Percentiles rank a stretch among this genome's conserved stretches.
These are phyloP conservation scores for Uria lomvia DNA, from an alignment of 2,113 vertebrate genomes.

Conservation along the genomic window DNA sequence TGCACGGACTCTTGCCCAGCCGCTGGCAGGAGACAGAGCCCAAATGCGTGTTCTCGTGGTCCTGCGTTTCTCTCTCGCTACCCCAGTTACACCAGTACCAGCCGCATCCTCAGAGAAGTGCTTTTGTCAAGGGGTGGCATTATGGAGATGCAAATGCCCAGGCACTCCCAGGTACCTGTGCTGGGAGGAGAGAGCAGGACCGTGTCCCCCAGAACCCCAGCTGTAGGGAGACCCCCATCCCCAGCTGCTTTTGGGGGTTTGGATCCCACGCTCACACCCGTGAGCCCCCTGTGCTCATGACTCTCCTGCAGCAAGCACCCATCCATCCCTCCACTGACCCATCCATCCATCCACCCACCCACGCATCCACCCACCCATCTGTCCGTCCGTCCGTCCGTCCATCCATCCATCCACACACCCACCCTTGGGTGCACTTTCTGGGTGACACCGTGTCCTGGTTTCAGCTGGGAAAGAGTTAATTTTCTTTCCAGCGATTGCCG, in stretches of 20 bases:
- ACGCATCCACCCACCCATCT: no score
- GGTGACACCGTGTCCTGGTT: neutral
- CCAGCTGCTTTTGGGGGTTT: neutral
- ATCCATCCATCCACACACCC: neutral
- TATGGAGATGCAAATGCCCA: neutral
- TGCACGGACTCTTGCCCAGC: neutral
- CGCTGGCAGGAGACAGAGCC: neutral
- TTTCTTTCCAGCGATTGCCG: neutral
- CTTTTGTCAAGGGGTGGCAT: neutral
- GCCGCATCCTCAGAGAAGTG: rapidly evolving
- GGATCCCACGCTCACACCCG: rapidly evolving
- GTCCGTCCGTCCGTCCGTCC: no score
- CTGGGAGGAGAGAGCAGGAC: neutral
- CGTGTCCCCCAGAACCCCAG: neutral
- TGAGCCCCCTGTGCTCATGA: rapidly evolving
- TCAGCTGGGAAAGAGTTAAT: neutral
- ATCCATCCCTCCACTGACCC: neutral
- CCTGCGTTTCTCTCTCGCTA: neutral
- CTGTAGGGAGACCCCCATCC: rapidly evolving
- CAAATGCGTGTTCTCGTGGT: rapidly evolving
- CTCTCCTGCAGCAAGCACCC: neutral
- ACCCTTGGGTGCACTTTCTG: neutral
- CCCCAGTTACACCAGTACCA: neutral
- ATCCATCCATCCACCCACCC: neutral
- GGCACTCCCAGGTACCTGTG: neutral